phyloP scores from a whole-genome alignment of 2,888 invertebrate species.

The Eulithis prunata region DNA sequence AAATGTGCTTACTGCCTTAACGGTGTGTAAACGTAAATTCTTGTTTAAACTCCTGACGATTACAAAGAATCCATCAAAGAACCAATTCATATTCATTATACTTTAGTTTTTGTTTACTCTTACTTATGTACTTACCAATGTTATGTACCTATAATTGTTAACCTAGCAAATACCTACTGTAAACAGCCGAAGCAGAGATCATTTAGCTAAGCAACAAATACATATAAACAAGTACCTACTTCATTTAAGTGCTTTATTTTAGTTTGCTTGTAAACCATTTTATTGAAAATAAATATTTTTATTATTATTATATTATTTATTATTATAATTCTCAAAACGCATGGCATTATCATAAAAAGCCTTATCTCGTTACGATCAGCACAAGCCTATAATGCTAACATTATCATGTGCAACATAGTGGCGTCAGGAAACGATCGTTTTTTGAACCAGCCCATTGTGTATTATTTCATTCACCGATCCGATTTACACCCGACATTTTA shows the following conservation, averaged over 20 bases:
- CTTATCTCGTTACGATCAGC: conserved; percentile 38
- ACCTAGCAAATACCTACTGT: too few species aligned
- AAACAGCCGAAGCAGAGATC: too few species aligned
- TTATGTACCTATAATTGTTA: too few species aligned
- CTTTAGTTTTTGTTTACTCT: too few species aligned
- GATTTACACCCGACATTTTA: neutral
- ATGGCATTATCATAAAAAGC: conserved; percentile 35
- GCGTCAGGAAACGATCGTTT: conserved; percentile 61
- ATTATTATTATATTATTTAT: too few species aligned
- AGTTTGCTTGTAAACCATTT: too few species aligned
- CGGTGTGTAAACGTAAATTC: conserved; percentile 3
- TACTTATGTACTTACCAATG: too few species aligned
- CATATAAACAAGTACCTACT: too few species aligned
- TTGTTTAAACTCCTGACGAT: conserved; percentile 13
- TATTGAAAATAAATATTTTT: too few species aligned
- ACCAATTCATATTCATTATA: conserved; percentile 34
- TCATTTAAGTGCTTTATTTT: too few species aligned
- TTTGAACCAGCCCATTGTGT: conserved; percentile 51
- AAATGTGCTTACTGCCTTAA: neutral
- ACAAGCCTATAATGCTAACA: conserved; percentile 44
- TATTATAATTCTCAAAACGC: conserved; percentile 36
- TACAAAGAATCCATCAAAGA: conserved; percentile 30
- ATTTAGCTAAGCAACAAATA: too few species aligned
- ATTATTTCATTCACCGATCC: conserved; percentile 15
- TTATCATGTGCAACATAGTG: conserved; percentile 61